A percentile compares a stretch with the other conserved stretches of the same genome.
These are phyloP conservation scores for Augiades crinisus DNA, from an alignment of 2,888 invertebrate genomes.

Conservation along the genomic window DNA sequence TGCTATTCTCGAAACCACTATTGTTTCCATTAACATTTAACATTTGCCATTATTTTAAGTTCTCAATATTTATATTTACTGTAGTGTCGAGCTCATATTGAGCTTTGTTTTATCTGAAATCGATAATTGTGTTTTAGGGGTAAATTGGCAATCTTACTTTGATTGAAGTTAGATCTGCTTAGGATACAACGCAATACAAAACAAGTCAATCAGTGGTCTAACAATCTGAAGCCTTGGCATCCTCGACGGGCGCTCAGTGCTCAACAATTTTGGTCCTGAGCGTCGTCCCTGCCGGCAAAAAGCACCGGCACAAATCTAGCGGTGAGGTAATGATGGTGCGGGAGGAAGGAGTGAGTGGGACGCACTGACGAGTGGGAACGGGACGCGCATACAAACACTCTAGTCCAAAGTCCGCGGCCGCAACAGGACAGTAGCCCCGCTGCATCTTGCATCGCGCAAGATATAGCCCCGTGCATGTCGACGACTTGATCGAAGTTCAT, in stretches of 20 bases:
- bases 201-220: constrained; percentile 5
- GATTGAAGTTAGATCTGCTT: too few species aligned
- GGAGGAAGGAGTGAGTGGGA: constrained; percentile 39
- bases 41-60: too few species aligned
- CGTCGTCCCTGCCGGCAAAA: constrained; percentile 45
- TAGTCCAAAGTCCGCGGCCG: constrained; percentile 69
- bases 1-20: too few species aligned
- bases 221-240: constrained; percentile 2
- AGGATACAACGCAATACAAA: too few species aligned
- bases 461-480: constrained; percentile 11
- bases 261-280: constrained; percentile 19
- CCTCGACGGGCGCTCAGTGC: constrained; percentile 17
- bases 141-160: too few species aligned
- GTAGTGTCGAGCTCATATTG: too few species aligned
- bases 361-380: constrained; percentile 45
- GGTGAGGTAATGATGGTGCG: constrained; percentile 57
- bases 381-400: constrained; percentile 63
- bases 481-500: neutral
- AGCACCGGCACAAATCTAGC: constrained; percentile 55
- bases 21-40: neutral
- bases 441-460: constrained; percentile 32
- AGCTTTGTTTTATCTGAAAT: neutral
- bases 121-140: too few species aligned
- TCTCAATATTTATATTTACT: too few species aligned
- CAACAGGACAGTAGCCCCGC: constrained; percentile 60